Evolutionary conservation across 2,113 vertebrate genomes (phyloP).

Genomic region (Sinocyclocheilus anshuiensis): DNA sequence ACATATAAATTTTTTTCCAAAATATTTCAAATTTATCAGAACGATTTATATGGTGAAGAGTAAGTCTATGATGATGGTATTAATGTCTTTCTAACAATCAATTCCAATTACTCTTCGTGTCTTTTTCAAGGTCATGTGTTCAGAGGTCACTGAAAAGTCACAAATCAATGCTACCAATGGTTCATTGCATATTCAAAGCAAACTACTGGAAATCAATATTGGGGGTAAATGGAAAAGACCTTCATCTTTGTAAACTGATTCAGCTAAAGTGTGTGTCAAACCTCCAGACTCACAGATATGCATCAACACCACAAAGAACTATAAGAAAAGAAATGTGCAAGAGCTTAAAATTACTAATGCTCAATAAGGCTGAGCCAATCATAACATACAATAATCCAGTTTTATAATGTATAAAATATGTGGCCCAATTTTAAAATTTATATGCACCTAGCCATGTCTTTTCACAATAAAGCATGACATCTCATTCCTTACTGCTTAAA

Average conservation of each 20-base stretch:
- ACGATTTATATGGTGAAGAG: background rate
- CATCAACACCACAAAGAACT: background rate
- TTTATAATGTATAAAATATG: no score
- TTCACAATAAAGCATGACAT: no score
- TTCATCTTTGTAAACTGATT: background rate
- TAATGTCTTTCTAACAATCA: background rate
- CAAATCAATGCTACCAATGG: background rate
- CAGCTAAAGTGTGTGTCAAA: background rate
- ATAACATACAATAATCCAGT: no score
- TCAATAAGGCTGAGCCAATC: background rate
- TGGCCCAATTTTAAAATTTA: no score
- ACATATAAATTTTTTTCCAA: background rate
- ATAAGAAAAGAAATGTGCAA: background rate
- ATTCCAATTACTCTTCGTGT: background rate
- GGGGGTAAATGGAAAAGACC: background rate
- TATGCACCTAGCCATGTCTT: no score
- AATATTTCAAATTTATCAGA: background rate
- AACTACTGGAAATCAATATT: background rate
- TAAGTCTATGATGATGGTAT: background rate
- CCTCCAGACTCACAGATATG: background rate
- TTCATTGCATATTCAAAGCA: slow-evolving; percentile 8
- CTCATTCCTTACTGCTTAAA: no score
- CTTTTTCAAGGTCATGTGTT: background rate
- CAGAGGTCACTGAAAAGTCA: background rate
- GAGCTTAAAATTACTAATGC: background rate